These are phyloP conservation scores for Byasa hedistus DNA, from an alignment of 2,888 invertebrate genomes.

Conservation along the genomic window DNA sequence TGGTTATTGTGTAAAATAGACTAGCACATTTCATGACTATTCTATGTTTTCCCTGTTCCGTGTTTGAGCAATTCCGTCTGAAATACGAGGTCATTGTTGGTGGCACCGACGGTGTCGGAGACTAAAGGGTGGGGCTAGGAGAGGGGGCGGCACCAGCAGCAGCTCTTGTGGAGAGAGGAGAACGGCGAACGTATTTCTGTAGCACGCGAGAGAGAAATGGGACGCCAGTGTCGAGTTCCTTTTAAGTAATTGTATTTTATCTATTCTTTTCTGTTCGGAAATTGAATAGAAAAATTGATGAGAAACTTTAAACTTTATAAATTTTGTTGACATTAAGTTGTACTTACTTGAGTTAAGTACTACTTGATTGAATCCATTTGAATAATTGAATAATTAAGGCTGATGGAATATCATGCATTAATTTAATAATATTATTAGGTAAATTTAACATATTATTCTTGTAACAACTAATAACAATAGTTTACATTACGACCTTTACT, in stretches of 20 bases:
- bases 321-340: neutral
- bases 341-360: neutral
- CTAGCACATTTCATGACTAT: conserved; percentile 45
- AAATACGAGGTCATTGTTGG: conserved; percentile 80
- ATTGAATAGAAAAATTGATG: conserved; percentile 48
- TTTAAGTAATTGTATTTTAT: conserved; percentile 76
- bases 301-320: conserved; percentile 39
- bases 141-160: conserved; percentile 46
- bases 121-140: conserved; percentile 51
- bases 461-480: neutral
- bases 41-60: conserved; percentile 72
- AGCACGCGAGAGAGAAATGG: conserved; percentile 75
- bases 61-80: conserved; percentile 77
- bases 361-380: neutral
- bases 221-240: conserved; percentile 70
- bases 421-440: neutral
- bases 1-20: conserved; percentile 26
- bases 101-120: conserved; percentile 71
- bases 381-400: neutral
- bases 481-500: neutral
- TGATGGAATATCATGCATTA: neutral
- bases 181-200: conserved; percentile 71
- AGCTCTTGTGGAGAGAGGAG: conserved; percentile 44
- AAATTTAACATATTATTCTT: neutral
- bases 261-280: conserved; percentile 61